These are phyloP conservation scores for Dasyornis broadbenti DNA, from an alignment of 2,113 vertebrate species.

Conservation along the genomic window DNA sequence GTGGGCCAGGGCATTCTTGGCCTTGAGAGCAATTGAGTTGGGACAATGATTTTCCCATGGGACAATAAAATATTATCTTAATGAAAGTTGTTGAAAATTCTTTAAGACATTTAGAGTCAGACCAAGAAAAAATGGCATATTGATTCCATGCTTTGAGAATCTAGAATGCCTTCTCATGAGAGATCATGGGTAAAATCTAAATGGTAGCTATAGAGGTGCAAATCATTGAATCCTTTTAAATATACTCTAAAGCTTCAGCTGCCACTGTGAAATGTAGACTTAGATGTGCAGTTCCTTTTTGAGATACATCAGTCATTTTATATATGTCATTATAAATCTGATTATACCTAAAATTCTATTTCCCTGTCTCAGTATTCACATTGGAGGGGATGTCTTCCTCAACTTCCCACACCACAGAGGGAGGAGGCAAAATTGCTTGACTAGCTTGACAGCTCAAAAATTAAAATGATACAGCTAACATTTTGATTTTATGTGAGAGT, in stretches of 20 bases:
- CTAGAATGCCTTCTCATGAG: background rate
- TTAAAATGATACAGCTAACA: background rate
- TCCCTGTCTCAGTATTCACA: background rate
- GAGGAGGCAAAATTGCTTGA: background rate
- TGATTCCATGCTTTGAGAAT: background rate
- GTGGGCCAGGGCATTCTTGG: conserved; percentile 84
- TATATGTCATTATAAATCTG: background rate
- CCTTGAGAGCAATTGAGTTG: conserved; percentile 41
- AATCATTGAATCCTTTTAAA: background rate
- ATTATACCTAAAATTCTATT: background rate
- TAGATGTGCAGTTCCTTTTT: background rate
- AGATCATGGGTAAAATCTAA: background rate
- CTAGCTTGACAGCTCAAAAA: background rate
- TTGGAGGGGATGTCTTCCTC: fast-evolving
- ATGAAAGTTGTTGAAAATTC: background rate
- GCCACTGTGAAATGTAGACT: background rate
- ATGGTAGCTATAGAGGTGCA: fast-evolving
- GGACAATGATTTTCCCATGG: background rate
- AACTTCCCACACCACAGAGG: fast-evolving
- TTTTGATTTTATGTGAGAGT: background rate
- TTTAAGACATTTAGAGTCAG: background rate
- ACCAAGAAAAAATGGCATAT: fast-evolving
- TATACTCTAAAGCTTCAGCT: background rate
- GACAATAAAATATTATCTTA: background rate
- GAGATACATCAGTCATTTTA: background rate